Conservation (phyloP, 2,797 vertebrate species). For the Chiroxiphia lanceolata region DNA sequence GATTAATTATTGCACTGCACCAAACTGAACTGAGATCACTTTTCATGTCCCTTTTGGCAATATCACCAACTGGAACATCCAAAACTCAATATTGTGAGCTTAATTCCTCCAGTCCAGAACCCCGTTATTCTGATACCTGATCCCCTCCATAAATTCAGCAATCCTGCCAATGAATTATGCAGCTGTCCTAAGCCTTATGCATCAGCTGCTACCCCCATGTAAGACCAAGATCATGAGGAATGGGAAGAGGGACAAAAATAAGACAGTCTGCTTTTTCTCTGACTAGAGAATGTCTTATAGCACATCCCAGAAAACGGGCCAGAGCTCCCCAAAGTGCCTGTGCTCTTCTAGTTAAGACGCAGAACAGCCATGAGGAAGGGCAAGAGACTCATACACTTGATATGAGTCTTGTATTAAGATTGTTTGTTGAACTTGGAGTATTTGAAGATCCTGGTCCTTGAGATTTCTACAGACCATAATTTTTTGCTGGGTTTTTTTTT, state of each 20-base stretch:
- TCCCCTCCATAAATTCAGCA: conserved; percentile 3
- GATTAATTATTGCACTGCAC: neutral
- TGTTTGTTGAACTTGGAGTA: neutral
- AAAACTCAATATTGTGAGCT: neutral
- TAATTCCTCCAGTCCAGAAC: conserved; percentile 29
- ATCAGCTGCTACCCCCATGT: conserved; percentile 20
- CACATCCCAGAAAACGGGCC: neutral
- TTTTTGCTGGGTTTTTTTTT: neutral
- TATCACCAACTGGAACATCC: neutral
- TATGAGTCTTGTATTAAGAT: neutral
- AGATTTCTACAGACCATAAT: neutral
- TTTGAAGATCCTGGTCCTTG: neutral
- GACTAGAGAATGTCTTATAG: neutral
- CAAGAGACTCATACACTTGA: neutral
- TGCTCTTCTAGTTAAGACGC: neutral
- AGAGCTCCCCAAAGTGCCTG: neutral
- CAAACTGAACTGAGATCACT: neutral
- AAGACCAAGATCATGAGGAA: neutral
- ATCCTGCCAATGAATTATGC: conserved; percentile 20
- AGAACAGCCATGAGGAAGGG: neutral
- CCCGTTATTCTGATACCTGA: neutral
- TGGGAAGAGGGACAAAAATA: neutral
- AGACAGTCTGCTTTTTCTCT: neutral
- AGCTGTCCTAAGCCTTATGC: conserved; percentile 10
- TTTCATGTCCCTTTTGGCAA: conserved; percentile 4